Conservation (phyloP, 2,888 invertebrate species). For the Lissocephala sabroskyi region DNA sequence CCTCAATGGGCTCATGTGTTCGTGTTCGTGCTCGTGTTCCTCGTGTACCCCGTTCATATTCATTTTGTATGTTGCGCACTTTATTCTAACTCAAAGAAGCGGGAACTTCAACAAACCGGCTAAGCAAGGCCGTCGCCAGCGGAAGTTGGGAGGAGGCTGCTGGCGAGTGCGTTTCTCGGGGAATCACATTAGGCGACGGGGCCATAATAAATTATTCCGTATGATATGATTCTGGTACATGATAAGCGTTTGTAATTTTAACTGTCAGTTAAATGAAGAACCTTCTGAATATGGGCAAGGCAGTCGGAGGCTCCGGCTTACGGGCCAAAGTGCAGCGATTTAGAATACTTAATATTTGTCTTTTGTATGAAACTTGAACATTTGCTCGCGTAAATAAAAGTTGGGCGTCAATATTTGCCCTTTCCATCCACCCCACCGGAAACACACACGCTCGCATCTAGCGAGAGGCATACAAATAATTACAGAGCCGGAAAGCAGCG, state of each 20-base stretch:
- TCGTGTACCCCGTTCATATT: conserved; percentile 38
- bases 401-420: no score
- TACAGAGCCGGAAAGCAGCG: conserved; percentile 23
- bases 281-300: conserved; percentile 1
- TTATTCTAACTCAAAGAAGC: conserved; percentile 53
- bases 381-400: conserved; percentile 60
- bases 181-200: conserved; percentile 61
- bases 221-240: conserved; percentile 64
- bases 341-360: conserved; percentile 62
- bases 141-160: no score
- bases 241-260: conserved; percentile 65
- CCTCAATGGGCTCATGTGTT: no score
- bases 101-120: conserved; percentile 27
- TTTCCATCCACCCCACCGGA: no score
- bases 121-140: no score
- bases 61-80: conserved; percentile 54
- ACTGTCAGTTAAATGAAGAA: conserved; percentile 59
- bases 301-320: conserved; percentile 15
- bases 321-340: conserved; percentile 49
- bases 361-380: conserved; percentile 58
- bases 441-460: conserved; percentile 11
- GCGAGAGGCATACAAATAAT: conserved; percentile 28
- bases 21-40: no score
- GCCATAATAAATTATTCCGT: conserved; percentile 65
- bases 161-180: conserved; percentile 43